A percentile compares a stretch with the other conserved stretches of the same genome.
Evolutionary conservation across 2,888 invertebrate species (phyloP).

Genomic region (Teinopalpus imperialis): DNA sequence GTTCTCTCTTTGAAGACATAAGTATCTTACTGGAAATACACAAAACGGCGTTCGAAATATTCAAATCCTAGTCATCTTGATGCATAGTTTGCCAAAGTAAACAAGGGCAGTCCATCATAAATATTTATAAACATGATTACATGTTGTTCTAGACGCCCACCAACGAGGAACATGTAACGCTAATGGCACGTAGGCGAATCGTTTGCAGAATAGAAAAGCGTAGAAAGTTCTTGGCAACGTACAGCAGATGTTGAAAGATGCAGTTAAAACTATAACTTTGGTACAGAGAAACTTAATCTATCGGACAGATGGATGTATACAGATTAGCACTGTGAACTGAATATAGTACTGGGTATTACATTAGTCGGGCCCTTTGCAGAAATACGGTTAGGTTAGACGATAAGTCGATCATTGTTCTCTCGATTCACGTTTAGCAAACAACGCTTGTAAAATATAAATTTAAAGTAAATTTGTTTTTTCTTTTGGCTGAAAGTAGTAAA

Average conservation of each 20-base stretch:
- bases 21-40: too few relatives aligned
- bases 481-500: too few relatives aligned
- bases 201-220: slow-evolving; percentile 37
- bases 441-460: too few relatives aligned
- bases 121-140: slow-evolving; percentile 14
- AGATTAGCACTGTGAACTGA: slow-evolving; percentile 18
- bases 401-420: too few relatives aligned
- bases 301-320: slow-evolving; percentile 15
- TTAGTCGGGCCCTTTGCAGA: slow-evolving; percentile 5
- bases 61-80: too few relatives aligned
- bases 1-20: too few relatives aligned
- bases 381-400: slow-evolving; percentile 13
- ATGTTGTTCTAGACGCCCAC: slow-evolving; percentile 1
- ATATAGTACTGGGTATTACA: slow-evolving; percentile 6
- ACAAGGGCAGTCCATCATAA: slow-evolving; percentile 9
- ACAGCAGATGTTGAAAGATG: slow-evolving; percentile 19
- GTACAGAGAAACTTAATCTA: slow-evolving; percentile 12
- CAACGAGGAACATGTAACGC: slow-evolving; percentile 13
- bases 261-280: slow-evolving; percentile 20
- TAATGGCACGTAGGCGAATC: slow-evolving; percentile 29
- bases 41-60: too few relatives aligned
- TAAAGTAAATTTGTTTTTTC: too few relatives aligned
- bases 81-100: slow-evolving; percentile 1
- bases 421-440: too few relatives aligned
- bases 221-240: slow-evolving; percentile 37